Percentiles rank a stretch among this genome's conserved stretches.
Conservation (phyloP, 2,888 invertebrate genomes). For the Drosophila melanosoma region DNA sequence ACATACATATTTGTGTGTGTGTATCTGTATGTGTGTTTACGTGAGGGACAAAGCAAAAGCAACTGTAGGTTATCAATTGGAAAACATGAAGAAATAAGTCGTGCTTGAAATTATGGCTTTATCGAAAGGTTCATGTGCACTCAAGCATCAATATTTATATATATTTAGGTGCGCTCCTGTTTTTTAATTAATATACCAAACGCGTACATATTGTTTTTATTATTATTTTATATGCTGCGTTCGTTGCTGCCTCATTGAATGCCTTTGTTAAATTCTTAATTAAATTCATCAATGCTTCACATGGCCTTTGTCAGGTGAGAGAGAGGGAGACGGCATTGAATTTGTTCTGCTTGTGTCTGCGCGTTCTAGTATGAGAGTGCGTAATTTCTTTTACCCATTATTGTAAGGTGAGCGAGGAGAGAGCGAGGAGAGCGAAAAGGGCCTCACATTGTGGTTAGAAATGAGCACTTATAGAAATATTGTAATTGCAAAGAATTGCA, state of each 20-base stretch:
- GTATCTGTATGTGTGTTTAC: background rate
- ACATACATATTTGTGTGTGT: background rate
- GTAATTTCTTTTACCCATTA: constrained; percentile 77
- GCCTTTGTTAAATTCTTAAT: constrained; percentile 78
- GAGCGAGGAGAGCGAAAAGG: background rate
- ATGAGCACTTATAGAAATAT: constrained; percentile 13
- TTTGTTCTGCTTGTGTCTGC: constrained; percentile 10
- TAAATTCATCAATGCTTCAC: constrained; percentile 79
- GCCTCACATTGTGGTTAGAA: constrained; percentile 25
- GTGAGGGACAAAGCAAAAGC: constrained; percentile 7
- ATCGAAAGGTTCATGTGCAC: constrained; percentile 25
- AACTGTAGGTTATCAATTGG: constrained; percentile 31
- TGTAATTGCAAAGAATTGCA: constrained; percentile 22
- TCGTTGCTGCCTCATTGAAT: constrained; percentile 50
- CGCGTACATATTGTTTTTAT: constrained; percentile 27
- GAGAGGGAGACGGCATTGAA: constrained; percentile 38
- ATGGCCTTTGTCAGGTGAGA: constrained; percentile 29
- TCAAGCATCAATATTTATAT: constrained; percentile 12
- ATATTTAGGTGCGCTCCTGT: constrained; percentile 3
- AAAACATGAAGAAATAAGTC: constrained; percentile 21
- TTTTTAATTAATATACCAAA: constrained; percentile 67
- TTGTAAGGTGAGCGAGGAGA: constrained; percentile 21
- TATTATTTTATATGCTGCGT: constrained; percentile 25
- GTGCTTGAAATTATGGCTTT: background rate
- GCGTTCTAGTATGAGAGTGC: constrained; percentile 40